Conservation (phyloP, 35 echinoderm and acorn worm species). For the Diadema setosum region DNA sequence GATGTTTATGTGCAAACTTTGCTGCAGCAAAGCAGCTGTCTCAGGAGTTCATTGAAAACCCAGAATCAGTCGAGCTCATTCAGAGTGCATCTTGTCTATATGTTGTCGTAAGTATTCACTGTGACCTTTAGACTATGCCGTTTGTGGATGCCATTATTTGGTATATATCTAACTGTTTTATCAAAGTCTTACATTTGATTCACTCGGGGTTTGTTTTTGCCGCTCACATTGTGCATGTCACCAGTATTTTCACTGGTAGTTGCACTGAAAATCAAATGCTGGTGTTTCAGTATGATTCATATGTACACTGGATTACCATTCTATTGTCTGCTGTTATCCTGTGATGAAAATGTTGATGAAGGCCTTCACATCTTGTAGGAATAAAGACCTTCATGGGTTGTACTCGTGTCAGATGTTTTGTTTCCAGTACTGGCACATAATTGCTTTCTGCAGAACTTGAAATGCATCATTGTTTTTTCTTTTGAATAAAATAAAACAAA, state of each 20-base stretch:
- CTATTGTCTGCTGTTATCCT: too few relatives aligned
- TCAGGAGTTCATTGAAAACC: not conserved
- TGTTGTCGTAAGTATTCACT: not conserved
- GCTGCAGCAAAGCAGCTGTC: not conserved
- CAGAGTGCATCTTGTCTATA: not conserved
- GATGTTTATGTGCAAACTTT: not conserved
- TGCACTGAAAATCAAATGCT: not conserved
- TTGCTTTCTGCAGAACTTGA: too few relatives aligned
- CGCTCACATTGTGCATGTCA: not conserved
- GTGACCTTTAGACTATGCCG: not conserved
- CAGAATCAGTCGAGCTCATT: not conserved
- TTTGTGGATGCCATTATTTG: not conserved
- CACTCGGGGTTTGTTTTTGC: not conserved
- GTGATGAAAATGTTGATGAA: too few relatives aligned
- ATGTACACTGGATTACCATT: too few relatives aligned
- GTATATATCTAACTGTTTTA: not conserved
- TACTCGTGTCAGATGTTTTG: too few relatives aligned
- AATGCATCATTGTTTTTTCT: too few relatives aligned
- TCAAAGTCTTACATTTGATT: not conserved
- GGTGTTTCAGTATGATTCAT: too few relatives aligned
- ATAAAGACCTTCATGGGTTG: too few relatives aligned
- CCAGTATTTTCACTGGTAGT: not conserved
- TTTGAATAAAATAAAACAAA: too few relatives aligned
- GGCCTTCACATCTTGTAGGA: too few relatives aligned
- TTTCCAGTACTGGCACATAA: too few relatives aligned